phyloP scores from a whole-genome alignment of 2,888 invertebrate species.

The Lithodes maja region DNA sequence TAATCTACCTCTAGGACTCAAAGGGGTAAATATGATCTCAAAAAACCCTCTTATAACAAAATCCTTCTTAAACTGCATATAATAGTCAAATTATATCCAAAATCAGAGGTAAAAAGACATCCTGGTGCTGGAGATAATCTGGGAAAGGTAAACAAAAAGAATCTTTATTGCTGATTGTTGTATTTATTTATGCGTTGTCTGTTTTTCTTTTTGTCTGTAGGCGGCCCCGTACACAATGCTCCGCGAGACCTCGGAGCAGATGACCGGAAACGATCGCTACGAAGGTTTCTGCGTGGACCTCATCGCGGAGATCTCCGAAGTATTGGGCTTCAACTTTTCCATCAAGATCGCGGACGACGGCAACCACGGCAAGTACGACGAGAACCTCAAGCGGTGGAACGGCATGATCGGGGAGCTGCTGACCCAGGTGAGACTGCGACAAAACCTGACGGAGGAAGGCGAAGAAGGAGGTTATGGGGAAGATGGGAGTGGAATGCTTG shows the following conservation, averaged over 20 bases:
- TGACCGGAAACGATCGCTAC: slow-evolving; percentile 72
- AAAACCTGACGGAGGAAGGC: no score
- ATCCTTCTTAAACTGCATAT: no score
- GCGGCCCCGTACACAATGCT: slow-evolving; percentile 76
- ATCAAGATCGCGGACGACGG: slow-evolving; percentile 74
- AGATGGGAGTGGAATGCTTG: no score
- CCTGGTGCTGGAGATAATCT: no score
- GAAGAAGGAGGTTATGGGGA: not conserved
- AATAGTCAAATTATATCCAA: no score
- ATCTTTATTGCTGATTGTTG: not conserved
- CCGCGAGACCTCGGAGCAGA: slow-evolving; percentile 80
- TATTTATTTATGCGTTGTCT: not conserved
- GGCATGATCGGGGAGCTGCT: slow-evolving; percentile 71
- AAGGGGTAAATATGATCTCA: no score
- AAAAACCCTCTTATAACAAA: no score
- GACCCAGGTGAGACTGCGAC: slow-evolving; percentile 60
- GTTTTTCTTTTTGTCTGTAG: slow-evolving; percentile 92
- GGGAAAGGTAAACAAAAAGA: not conserved
- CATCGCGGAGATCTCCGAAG: slow-evolving; percentile 75
- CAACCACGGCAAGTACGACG: slow-evolving; percentile 66
- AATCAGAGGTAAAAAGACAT: no score
- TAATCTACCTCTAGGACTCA: no score
- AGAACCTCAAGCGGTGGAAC: slow-evolving; percentile 68
- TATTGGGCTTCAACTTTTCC: slow-evolving; percentile 75
- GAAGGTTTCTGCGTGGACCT: slow-evolving; percentile 76